Conservation (phyloP, 2,888 invertebrate species). For the Ormia ochracea region DNA sequence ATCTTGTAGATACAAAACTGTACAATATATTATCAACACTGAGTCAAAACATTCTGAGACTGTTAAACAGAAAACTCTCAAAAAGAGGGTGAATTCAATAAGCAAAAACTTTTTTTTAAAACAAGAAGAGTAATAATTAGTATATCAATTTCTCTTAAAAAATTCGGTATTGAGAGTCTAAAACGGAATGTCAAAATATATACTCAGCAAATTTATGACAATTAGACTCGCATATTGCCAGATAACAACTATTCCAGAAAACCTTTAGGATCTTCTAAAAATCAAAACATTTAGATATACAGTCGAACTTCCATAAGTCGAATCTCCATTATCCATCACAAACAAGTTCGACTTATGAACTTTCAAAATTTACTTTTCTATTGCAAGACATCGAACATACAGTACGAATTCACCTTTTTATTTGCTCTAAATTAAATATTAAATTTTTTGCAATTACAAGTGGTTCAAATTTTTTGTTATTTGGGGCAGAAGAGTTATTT, state of each 20-base stretch:
- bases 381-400: too few species aligned
- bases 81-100: constrained; percentile 42
- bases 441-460: too few species aligned
- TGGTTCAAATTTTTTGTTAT: too few species aligned
- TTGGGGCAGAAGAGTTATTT: too few species aligned
- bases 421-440: too few species aligned
- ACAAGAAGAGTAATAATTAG: not conserved
- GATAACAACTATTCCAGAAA: too few species aligned
- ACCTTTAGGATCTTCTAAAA: not conserved
- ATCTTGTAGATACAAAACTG: constrained; percentile 58
- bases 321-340: too few species aligned
- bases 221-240: constrained; percentile 4
- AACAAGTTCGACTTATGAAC: too few species aligned
- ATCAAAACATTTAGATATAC: too few species aligned
- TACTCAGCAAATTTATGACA: constrained; percentile 44
- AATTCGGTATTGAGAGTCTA: not conserved
- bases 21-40: constrained; percentile 56
- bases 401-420: too few species aligned
- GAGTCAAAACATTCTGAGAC: constrained; percentile 24
- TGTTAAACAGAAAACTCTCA: constrained; percentile 1
- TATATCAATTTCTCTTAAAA: constrained; percentile 14
- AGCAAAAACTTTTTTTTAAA: not conserved
- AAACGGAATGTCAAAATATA: constrained; percentile 38
- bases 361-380: too few species aligned
- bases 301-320: too few species aligned